phyloP scores from a whole-genome alignment of 2,888 invertebrate genomes.

The Diploptera punctata region DNA sequence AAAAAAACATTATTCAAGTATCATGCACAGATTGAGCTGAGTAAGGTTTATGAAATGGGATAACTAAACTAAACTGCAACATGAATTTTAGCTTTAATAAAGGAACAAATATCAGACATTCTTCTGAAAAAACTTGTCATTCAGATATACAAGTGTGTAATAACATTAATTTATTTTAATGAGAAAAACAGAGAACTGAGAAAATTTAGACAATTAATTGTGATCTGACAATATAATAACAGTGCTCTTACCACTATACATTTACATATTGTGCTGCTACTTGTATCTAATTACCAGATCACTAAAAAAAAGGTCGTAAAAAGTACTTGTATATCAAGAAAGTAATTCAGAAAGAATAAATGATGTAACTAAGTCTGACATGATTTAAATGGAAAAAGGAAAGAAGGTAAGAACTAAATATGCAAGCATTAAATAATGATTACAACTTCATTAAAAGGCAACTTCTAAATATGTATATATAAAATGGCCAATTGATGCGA shows the following conservation, averaged over 20 bases:
- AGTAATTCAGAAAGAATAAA: neutral
- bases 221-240: too few relatives aligned
- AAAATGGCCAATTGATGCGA: constrained; percentile 18
- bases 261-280: too few relatives aligned
- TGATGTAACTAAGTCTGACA: neutral
- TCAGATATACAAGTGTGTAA: neutral
- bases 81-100: neutral
- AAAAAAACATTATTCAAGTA: neutral
- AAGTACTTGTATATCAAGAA: too few relatives aligned
- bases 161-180: too few relatives aligned
- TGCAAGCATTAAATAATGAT: constrained; percentile 19
- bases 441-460: constrained; percentile 11
- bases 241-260: too few relatives aligned
- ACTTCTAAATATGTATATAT: constrained; percentile 14
- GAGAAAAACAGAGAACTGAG: too few relatives aligned
- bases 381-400: neutral
- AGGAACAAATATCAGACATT: neutral
- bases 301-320: too few relatives aligned
- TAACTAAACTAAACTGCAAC: constrained; percentile 6
- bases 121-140: neutral
- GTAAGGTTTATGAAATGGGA: neutral
- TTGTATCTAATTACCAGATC: too few relatives aligned
- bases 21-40: neutral
- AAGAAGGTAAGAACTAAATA: constrained; percentile 9
- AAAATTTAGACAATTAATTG: too few relatives aligned